Evolutionary conservation across 2,797 vertebrate species (phyloP).

Genomic region (Telmatherina bonti): DNA sequence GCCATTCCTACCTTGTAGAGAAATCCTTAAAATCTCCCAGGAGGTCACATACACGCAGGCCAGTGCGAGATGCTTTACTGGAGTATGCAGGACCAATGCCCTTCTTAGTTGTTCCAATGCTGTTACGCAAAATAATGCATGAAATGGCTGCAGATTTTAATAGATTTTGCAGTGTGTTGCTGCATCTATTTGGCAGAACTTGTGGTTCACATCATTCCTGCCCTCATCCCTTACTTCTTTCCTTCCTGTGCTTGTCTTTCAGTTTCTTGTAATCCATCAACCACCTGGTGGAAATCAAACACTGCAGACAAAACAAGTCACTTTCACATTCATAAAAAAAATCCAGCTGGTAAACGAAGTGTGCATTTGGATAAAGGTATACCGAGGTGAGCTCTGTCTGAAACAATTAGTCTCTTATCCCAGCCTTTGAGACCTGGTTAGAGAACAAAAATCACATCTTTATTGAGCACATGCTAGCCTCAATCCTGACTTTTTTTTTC

Average conservation of each 20-base stretch:
- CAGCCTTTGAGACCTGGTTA: slow-evolving; percentile 93
- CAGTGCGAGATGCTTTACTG: slow-evolving; percentile 95
- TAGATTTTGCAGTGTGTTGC: neutral
- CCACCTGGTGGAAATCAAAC: slow-evolving; percentile 98
- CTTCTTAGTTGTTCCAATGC: slow-evolving; percentile 98
- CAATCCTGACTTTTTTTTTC: neutral
- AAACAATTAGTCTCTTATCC: slow-evolving; percentile 97
- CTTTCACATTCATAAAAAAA: neutral
- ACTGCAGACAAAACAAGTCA: slow-evolving; percentile 80
- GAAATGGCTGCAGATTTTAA: slow-evolving; percentile 1
- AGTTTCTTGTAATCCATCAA: slow-evolving; percentile 95
- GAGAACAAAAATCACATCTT: slow-evolving; percentile 21
- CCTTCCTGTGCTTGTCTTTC: slow-evolving; percentile 96
- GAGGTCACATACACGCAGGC: slow-evolving; percentile 95
- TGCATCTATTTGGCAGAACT: neutral
- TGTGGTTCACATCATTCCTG: neutral
- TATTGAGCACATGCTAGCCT: neutral
- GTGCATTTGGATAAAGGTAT: slow-evolving; percentile 40
- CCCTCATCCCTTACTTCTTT: slow-evolving; percentile 88
- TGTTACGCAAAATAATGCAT: slow-evolving; percentile 58
- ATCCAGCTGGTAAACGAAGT: neutral
- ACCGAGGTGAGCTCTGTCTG: slow-evolving; percentile 98
- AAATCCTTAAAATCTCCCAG: slow-evolving; percentile 96
- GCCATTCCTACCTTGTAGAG: slow-evolving; percentile 85
- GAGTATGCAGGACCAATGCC: slow-evolving; percentile 98